These are phyloP conservation scores for Anastrepha obliqua DNA, from an alignment of 1,140 invertebrate genomes.

Conservation along the genomic window DNA sequence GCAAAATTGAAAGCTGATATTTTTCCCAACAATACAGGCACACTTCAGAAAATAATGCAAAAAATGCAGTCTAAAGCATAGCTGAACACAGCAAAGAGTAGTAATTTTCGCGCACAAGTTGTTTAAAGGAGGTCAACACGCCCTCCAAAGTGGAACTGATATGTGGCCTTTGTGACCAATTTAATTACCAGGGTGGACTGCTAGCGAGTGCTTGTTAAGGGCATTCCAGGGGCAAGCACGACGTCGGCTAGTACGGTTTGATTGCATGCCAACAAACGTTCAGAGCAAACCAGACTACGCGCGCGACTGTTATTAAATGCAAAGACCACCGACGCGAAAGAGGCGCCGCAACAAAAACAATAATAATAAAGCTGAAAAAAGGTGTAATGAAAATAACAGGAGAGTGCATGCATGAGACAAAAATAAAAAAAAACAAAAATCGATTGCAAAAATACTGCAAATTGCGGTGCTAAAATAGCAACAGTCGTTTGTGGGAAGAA, in stretches of 20 bases:
- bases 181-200: conserved; percentile 13
- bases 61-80: neutral
- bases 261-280: conserved; percentile 6
- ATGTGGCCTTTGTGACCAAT: conserved; percentile 29
- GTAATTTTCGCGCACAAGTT: conserved; percentile 6
- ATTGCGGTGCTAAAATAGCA: conserved; percentile 4
- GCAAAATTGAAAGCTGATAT: neutral
- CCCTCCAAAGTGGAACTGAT: neutral
- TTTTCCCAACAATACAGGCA: neutral
- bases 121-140: neutral
- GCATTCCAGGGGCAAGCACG: neutral
- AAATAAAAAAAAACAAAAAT: neutral
- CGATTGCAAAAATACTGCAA: neutral
- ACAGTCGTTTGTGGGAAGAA: neutral
- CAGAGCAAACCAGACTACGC: neutral
- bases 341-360: neutral
- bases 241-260: neutral
- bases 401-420: neutral
- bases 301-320: neutral
- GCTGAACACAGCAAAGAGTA: neutral
- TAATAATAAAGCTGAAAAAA: neutral
- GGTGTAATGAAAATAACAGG: no score
- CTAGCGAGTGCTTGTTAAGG: neutral
- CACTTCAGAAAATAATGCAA: neutral
- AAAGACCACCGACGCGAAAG: neutral